Evolutionary conservation across 2,888 invertebrate species (phyloP), one percentile per base, ranked within the genome.

Genomic region (Peribatodes rhomboidaria): DNA sequence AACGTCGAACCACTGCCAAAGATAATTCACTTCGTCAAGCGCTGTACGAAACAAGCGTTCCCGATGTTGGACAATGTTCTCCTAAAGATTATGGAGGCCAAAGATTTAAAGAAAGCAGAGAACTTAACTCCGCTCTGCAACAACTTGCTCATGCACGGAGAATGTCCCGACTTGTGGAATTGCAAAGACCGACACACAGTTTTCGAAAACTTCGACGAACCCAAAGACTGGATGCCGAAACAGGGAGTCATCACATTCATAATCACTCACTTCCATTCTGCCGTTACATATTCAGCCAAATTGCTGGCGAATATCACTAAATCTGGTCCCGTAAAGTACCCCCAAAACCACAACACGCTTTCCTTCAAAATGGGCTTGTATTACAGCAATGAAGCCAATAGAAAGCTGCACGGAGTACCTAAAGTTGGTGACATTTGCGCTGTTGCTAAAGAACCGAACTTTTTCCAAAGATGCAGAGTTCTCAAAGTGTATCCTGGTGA

Each of bases 111-210:
- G 8, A 94, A 94, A 79, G 89, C 94, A 13, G 70, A 85, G 57
- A 79, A 76, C 0, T 77, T 87, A 13, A 83, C 91, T 27, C 89
- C 93, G 0, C 76, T 96, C 11, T 97, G 97, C 77, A 87, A 94
- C 16, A 93, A 88, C 61, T 75, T 96, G 3, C 93, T 96, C 65
- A 88, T 95, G 31, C 94, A 96, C 71, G 97, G 97, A 6, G 87
- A 89, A 59, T 97, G 97, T 78, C 88, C 90, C 2, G 91, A 94
- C 68, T 83, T 84, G 53, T 88, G 89, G 76, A 86, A 89, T 46
- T 97, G 97, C 74, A 70, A 81, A 16, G 89, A 93, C 53, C 94
- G 97, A 33, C 97, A 97, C 82, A 86, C 87, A 0, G 72, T 95
- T 6, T 83, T 96, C 11, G 87, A 94, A 63, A 84, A 93, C 7